Conservation (phyloP, 2,797 vertebrate species). For the Sternotherus odoratus region DNA sequence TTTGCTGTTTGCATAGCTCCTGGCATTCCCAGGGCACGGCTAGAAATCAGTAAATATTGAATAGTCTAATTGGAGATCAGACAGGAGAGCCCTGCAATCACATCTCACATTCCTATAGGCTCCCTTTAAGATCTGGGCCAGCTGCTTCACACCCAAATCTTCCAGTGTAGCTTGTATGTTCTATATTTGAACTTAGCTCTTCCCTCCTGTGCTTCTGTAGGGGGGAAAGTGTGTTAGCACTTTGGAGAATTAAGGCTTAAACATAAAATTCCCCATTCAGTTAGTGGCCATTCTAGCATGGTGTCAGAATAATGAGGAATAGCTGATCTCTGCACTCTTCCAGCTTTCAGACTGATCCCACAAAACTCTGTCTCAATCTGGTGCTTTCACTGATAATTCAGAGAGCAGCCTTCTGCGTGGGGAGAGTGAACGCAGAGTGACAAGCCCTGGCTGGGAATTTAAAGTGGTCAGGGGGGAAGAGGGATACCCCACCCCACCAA, state of each 20-base stretch:
- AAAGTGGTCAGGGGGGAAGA: background rate
- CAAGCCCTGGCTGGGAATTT: background rate
- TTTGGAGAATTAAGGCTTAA: rapidly evolving
- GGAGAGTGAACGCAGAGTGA: background rate
- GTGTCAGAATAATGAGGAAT: background rate
- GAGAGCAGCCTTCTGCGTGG: background rate
- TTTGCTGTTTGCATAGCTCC: background rate
- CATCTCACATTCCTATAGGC: background rate
- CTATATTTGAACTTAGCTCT: background rate
- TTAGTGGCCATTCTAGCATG: background rate
- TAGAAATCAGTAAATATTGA: background rate
- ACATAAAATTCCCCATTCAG: background rate
- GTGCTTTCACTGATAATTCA: background rate
- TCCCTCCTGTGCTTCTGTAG: background rate
- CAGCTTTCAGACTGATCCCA: background rate
- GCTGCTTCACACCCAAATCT: background rate
- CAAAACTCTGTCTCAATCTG: background rate
- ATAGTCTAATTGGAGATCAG: background rate
- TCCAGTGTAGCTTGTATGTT: background rate
- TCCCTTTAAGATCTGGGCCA: background rate
- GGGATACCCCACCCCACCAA: background rate
- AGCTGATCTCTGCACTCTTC: background rate
- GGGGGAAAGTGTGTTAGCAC: background rate
- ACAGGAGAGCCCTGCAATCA: background rate
- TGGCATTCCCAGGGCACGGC: background rate